These are phyloP conservation scores for Pocillopora meandrina DNA, from an alignment of 92 coral and sea anemone genomes.

Conservation along the genomic window DNA sequence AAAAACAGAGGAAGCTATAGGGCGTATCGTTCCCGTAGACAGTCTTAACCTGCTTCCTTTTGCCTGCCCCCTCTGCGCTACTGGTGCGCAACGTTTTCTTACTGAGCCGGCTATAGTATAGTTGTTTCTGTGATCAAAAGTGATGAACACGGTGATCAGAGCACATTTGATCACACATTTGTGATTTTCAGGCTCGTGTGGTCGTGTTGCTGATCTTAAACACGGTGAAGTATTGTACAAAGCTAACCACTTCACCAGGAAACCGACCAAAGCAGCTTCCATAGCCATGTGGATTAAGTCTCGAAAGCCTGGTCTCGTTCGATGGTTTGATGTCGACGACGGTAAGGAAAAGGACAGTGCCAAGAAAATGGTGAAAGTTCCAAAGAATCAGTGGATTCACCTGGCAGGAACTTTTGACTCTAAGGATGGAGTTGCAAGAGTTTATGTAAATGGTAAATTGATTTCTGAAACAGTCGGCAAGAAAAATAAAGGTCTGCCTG, in stretches of 20 bases:
- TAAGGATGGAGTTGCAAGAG: conserved; percentile 86
- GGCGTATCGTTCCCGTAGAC: no score
- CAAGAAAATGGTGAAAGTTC: conserved; percentile 63
- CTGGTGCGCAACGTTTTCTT: no score
- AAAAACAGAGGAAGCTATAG: no score
- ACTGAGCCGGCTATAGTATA: no score
- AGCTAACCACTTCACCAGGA: conserved; percentile 61
- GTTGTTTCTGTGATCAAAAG: no score
- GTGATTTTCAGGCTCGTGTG: conserved; percentile 80
- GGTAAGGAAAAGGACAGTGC: conserved; percentile 31
- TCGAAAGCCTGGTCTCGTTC: conserved; percentile 80
- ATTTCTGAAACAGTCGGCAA: conserved; percentile 77
- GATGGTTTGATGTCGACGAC: conserved; percentile 86
- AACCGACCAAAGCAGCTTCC: conserved; percentile 91
- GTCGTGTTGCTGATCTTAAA: conserved; percentile 82
- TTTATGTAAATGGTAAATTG: conserved; percentile 90
- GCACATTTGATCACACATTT: background rate
- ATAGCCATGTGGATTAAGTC: conserved; percentile 99
- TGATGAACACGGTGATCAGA: no score
- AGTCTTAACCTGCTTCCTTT: no score
- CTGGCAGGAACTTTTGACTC: conserved; percentile 92
- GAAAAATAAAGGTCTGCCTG: conserved; percentile 80
- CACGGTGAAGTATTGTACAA: conserved; percentile 85
- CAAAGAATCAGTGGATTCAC: conserved; percentile 93
- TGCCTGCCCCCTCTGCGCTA: no score